Percentiles rank a stretch among this genome's conserved stretches.
These are phyloP conservation scores for Kryphioiulus occultus DNA, from an alignment of 2,888 invertebrate species.

Conservation along the genomic window DNA sequence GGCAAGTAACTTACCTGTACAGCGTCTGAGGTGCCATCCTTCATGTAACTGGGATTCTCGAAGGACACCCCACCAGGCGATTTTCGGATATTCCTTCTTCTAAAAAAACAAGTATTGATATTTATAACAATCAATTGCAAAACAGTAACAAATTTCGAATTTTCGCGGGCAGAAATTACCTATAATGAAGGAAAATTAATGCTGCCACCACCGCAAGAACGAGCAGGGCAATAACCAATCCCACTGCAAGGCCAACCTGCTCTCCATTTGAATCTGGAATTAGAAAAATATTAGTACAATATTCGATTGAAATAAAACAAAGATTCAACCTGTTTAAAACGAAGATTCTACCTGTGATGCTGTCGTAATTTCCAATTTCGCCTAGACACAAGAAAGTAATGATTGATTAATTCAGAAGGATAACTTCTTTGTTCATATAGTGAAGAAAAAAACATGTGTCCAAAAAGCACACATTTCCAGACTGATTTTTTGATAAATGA, in stretches of 20 bases:
- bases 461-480: too few species aligned
- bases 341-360: background rate
- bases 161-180: slow-evolving; percentile 45
- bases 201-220: slow-evolving; percentile 71
- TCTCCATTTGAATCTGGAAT: slow-evolving; percentile 58
- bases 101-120: background rate
- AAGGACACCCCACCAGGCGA: slow-evolving; percentile 75
- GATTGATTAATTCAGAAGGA: too few species aligned
- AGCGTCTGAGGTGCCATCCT: slow-evolving; percentile 63
- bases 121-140: too few species aligned
- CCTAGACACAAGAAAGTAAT: background rate
- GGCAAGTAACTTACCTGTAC: slow-evolving; percentile 54
- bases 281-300: background rate
- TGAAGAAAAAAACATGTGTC: too few species aligned
- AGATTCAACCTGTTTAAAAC: background rate
- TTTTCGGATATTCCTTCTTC: slow-evolving; percentile 40
- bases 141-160: too few species aligned
- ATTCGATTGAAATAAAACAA: background rate
- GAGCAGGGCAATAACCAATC: slow-evolving; percentile 67
- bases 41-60: slow-evolving; percentile 83
- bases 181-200: slow-evolving; percentile 64
- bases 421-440: background rate
- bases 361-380: background rate
- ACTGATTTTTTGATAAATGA: too few species aligned
- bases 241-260: slow-evolving; percentile 71